Percentiles rank a stretch among this genome's conserved stretches.
Evolutionary conservation across 2,113 vertebrate species (phyloP).

Genomic region (Crocuta crocuta): DNA sequence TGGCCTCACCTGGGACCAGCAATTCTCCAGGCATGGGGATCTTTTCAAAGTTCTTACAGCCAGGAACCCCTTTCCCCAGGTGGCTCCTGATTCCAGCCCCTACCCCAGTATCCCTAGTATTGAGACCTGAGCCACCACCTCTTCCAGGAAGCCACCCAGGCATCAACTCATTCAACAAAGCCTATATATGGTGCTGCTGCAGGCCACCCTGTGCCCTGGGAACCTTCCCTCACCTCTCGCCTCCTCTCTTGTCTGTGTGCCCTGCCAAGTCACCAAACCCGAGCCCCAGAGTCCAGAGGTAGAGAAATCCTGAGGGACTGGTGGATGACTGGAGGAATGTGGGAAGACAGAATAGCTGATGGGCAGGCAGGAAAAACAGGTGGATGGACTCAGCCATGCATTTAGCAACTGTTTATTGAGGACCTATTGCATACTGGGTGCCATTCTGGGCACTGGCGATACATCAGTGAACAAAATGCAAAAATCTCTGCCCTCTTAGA

Average conservation of each 20-base stretch:
- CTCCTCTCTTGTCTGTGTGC: neutral
- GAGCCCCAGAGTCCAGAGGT: neutral
- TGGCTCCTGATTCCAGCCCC: neutral
- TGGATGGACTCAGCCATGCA: neutral
- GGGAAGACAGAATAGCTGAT: neutral
- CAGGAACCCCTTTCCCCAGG: neutral
- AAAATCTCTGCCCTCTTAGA: neutral
- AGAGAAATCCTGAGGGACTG: neutral
- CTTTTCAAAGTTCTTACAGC: neutral
- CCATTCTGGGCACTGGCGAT: neutral
- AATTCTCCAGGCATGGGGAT: neutral
- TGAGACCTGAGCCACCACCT: neutral
- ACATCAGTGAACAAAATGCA: neutral
- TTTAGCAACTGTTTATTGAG: neutral
- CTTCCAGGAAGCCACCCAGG: neutral
- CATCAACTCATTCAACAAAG: neutral
- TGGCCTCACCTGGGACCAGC: neutral
- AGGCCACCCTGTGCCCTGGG: too few relatives aligned
- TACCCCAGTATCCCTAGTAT: neutral
- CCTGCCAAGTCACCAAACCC: neutral
- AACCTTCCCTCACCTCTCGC: neutral
- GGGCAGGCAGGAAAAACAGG: too few relatives aligned
- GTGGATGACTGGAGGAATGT: neutral
- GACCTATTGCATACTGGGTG: neutral
- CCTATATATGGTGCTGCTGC: fast-evolving